Conservation (phyloP, 2,797 vertebrate species). For the Dromococcyx pavoninus region DNA sequence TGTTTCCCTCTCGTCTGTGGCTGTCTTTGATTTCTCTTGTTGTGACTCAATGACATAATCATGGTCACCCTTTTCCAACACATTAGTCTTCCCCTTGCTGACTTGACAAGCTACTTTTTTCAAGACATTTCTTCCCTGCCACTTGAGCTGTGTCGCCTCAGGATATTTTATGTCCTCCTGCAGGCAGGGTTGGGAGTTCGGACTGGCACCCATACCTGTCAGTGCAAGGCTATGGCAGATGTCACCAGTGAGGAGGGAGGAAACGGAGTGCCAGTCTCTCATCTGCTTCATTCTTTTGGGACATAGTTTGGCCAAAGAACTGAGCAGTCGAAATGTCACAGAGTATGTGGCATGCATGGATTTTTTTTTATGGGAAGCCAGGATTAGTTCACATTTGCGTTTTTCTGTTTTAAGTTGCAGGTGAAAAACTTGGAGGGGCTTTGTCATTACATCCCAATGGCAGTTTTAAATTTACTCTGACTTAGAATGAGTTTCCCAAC, state of each 20-base stretch:
- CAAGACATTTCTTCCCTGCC: neutral
- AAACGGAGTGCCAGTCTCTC: neutral
- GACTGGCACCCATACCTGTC: neutral
- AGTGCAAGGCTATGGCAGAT: neutral
- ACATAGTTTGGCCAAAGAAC: neutral
- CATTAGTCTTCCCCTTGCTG: neutral
- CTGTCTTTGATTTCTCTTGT: neutral
- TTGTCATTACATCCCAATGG: neutral
- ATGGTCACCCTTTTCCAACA: neutral
- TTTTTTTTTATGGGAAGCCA: neutral
- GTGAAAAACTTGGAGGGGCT: neutral
- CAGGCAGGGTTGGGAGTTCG: neutral
- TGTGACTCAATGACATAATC: neutral
- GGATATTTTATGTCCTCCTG: neutral
- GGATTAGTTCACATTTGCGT: neutral
- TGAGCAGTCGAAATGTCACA: neutral
- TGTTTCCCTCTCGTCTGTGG: neutral
- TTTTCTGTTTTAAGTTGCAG: neutral
- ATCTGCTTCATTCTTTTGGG: neutral
- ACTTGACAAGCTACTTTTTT: conserved; percentile 8
- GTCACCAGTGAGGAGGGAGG: neutral
- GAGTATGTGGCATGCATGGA: neutral
- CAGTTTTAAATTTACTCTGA: neutral
- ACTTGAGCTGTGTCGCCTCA: neutral
- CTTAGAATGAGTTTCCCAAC: neutral